Evolutionary conservation across 2,888 invertebrate species (phyloP).

Genomic region (Barypeithes pellucidus): DNA sequence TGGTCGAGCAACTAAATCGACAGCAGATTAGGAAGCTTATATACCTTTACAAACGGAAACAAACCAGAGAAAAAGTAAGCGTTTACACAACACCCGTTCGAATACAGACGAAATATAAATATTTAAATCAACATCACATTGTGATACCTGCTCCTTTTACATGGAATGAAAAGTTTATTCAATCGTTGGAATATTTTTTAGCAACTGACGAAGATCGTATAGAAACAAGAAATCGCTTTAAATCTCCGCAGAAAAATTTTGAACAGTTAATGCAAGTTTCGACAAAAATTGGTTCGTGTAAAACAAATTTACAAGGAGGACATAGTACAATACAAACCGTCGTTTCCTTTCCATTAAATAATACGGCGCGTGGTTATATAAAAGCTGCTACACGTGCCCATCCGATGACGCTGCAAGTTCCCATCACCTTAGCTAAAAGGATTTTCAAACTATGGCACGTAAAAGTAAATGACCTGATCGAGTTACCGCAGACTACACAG

Average conservation of each 20-base stretch:
- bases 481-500: background rate
- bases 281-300: too few relatives aligned
- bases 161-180: background rate
- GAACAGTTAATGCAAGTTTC: too few relatives aligned
- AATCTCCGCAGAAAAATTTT: background rate
- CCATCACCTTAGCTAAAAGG: background rate
- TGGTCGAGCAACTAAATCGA: too few relatives aligned
- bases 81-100: background rate
- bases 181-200: background rate
- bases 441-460: background rate
- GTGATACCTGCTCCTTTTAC: background rate
- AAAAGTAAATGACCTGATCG: background rate
- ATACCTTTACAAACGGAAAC: background rate
- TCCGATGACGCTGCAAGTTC: background rate
- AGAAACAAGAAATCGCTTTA: background rate
- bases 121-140: background rate
- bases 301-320: too few relatives aligned
- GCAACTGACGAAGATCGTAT: background rate
- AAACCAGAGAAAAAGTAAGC: background rate
- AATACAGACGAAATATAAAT: background rate
- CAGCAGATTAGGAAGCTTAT: background rate
- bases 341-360: background rate
- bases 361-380: background rate
- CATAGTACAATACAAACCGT: background rate
- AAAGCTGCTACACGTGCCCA: background rate